Conservation (phyloP, 2,888 invertebrate genomes). For the Balanococcus diminutus region DNA sequence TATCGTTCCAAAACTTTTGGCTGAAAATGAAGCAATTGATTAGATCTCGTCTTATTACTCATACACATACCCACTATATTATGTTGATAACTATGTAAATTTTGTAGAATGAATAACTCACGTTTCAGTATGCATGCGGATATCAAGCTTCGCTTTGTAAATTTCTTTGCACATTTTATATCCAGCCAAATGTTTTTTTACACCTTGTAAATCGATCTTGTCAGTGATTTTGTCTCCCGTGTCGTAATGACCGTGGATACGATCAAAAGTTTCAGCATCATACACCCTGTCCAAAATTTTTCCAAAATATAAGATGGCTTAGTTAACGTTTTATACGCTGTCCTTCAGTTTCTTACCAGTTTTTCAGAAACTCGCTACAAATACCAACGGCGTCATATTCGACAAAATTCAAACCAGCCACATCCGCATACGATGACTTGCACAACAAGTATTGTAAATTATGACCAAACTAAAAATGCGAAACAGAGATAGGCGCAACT, state of each 20-base stretch:
- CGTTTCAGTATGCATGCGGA: constrained; percentile 61
- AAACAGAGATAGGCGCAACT: too few relatives aligned
- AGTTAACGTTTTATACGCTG: too few relatives aligned
- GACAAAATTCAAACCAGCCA: constrained; percentile 82
- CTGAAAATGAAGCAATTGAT: constrained; percentile 59
- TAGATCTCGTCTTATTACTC: neutral
- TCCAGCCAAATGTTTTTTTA: constrained; percentile 77
- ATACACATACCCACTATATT: neutral
- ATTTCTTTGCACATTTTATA: constrained; percentile 80
- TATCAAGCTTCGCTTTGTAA: constrained; percentile 80
- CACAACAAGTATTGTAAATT: constrained; percentile 85
- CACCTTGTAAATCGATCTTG: constrained; percentile 68
- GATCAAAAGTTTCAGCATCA: constrained; percentile 67
- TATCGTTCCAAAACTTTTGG: constrained; percentile 78
- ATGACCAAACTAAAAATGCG: constrained; percentile 74
- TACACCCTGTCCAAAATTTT: constrained; percentile 66
- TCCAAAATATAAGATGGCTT: too few relatives aligned
- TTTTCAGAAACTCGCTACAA: constrained; percentile 80
- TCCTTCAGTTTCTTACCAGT: constrained; percentile 67
- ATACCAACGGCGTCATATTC: constrained; percentile 94
- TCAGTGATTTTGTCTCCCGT: constrained; percentile 73
- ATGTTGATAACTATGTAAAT: neutral
- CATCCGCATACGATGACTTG: constrained; percentile 79
- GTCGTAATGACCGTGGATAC: constrained; percentile 76
- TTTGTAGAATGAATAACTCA: constrained; percentile 60